These are phyloP conservation scores for Lamellibrachia satsuma DNA, from an alignment of 2,888 invertebrate genomes.

Conservation along the genomic window DNA sequence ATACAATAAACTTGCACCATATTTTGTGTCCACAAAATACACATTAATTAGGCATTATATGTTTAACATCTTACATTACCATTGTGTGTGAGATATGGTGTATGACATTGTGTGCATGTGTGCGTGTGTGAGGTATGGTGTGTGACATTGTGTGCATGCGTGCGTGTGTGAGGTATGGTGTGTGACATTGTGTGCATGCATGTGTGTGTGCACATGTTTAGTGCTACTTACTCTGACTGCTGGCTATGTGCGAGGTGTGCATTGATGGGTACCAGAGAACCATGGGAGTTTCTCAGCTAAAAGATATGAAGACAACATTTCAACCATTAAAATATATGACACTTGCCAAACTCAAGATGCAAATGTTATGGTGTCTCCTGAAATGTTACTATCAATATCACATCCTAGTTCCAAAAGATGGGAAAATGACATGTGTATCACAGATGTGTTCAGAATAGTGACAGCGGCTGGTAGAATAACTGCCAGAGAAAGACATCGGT, in stretches of 20 bases:
- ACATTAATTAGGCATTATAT: too few relatives aligned
- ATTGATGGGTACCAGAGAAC: slow-evolving; percentile 42
- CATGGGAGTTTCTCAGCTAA: slow-evolving; percentile 39
- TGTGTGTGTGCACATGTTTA: not conserved
- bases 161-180: not conserved
- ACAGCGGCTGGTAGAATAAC: too few relatives aligned
- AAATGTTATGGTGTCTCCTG: not conserved
- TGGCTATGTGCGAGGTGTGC: slow-evolving; percentile 37
- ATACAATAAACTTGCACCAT: too few relatives aligned
- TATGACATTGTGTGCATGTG: not conserved
- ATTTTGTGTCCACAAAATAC: too few relatives aligned
- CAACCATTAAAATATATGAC: not conserved
- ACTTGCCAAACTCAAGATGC: not conserved
- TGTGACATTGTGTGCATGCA: not conserved
- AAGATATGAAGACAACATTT: slow-evolving; percentile 7
- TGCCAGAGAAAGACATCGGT: too few relatives aligned
- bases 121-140: not conserved
- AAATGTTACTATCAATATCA: not conserved
- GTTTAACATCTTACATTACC: too few relatives aligned
- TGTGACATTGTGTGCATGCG: not conserved
- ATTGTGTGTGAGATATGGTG: too few relatives aligned
- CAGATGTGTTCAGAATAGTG: too few relatives aligned
- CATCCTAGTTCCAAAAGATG: too few relatives aligned
- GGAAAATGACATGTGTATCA: too few relatives aligned
- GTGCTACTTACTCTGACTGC: not conserved